These are phyloP conservation scores for Columba janthina DNA, from an alignment of 2,113 vertebrate genomes.

Conservation along the genomic window DNA sequence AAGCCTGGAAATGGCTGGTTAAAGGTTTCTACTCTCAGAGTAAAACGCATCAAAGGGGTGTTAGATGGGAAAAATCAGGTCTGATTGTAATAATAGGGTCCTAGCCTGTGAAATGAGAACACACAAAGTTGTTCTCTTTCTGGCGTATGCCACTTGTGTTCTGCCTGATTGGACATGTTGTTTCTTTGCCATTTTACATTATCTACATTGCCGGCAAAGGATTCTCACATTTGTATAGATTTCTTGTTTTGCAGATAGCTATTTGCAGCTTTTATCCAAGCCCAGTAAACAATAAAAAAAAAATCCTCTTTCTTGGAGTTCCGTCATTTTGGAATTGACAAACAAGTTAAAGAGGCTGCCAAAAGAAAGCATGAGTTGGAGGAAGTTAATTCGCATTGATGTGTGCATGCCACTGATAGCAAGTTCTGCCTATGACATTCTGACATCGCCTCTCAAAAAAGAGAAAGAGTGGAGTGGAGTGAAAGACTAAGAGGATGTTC, in stretches of 20 bases:
- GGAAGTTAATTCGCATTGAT: slow-evolving; percentile 50
- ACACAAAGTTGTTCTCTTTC: slow-evolving; percentile 36
- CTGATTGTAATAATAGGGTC: slow-evolving; percentile 60
- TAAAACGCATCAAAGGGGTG: neutral
- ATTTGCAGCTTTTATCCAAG: slow-evolving; percentile 37
- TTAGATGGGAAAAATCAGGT: slow-evolving; percentile 42
- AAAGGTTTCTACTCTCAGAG: slow-evolving; percentile 16
- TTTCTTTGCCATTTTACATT: slow-evolving; percentile 53
- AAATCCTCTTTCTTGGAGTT: slow-evolving; percentile 3
- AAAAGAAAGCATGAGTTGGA: slow-evolving; percentile 19
- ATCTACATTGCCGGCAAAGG: neutral
- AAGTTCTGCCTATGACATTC: slow-evolving; percentile 65
- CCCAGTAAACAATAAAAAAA: slow-evolving; percentile 45
- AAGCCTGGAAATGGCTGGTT: slow-evolving; percentile 32
- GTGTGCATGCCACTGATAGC: slow-evolving; percentile 67
- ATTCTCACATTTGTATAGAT: slow-evolving; percentile 11
- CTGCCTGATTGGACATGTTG: slow-evolving; percentile 41
- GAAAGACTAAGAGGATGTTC: slow-evolving; percentile 71
- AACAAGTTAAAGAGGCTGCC: slow-evolving; percentile 49
- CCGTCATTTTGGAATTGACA: slow-evolving; percentile 37
- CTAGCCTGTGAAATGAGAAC: slow-evolving; percentile 39
- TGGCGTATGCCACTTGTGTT: neutral
- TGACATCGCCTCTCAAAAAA: slow-evolving; percentile 69
- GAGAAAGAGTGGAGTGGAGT: slow-evolving; percentile 59
- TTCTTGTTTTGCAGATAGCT: slow-evolving; percentile 38